Evolutionary conservation across 2,888 invertebrate species (phyloP).

Genomic region (Embidobia sp.): DNA sequence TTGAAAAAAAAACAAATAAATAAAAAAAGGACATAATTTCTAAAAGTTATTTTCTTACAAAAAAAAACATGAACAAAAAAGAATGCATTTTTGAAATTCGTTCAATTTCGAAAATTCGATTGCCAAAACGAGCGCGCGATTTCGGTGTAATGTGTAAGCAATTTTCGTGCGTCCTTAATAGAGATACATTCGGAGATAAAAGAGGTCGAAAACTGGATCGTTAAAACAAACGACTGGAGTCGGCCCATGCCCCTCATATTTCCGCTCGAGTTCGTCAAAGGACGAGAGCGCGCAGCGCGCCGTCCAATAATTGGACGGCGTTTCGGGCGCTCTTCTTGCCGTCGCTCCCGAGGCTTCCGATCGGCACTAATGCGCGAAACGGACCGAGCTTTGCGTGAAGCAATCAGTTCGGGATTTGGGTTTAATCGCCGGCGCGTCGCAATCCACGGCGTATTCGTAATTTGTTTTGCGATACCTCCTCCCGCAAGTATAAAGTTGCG

Average conservation of each 20-base stretch:
- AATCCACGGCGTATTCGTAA: constrained; percentile 50
- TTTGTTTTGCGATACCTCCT: constrained; percentile 63
- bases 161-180: too few species aligned
- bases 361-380: constrained; percentile 45
- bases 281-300: background rate
- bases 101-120: too few species aligned
- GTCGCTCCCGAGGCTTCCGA: constrained; percentile 28
- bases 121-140: background rate
- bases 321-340: constrained; percentile 32
- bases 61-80: too few species aligned
- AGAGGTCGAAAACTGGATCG: constrained; percentile 31
- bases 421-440: constrained; percentile 67
- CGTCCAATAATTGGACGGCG: constrained; percentile 40
- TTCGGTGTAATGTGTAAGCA: too few species aligned
- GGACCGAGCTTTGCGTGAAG: constrained; percentile 65
- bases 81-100: too few species aligned
- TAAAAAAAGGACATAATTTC: too few species aligned
- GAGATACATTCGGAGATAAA: constrained; percentile 24
- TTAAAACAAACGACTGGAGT: constrained; percentile 33
- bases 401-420: constrained; percentile 72
- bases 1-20: too few species aligned
- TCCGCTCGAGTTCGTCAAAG: constrained; percentile 39
- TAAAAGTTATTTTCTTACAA: too few species aligned
- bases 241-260: constrained; percentile 14
- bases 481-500: constrained; percentile 46